Conservation (phyloP, 2,888 invertebrate genomes). For the Monoplex corrugatus region DNA sequence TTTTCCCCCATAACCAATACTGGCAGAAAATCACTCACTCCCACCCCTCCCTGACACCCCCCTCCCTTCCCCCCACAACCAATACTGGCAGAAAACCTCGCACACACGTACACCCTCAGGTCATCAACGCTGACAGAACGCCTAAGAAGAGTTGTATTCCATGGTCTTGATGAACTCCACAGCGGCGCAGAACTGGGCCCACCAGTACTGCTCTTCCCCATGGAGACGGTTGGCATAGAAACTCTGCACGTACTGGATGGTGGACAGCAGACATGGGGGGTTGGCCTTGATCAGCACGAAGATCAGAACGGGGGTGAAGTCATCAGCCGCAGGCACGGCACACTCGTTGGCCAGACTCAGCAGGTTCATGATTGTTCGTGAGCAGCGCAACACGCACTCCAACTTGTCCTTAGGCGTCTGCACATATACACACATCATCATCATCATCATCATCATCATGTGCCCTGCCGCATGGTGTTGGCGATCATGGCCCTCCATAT, state of each 20-base stretch:
- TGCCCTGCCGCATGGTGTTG: too few species aligned
- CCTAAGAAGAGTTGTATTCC: constrained; percentile 86
- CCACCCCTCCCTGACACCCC: background rate
- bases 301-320: constrained; percentile 97
- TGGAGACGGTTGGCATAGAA: constrained; percentile 91
- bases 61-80: background rate
- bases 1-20: background rate
- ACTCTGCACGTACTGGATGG: constrained; percentile 96
- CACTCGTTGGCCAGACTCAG: constrained; percentile 88
- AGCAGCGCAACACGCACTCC: constrained; percentile 91
- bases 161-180: constrained; percentile 99
- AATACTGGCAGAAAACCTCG: background rate
- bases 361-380: constrained; percentile 96
- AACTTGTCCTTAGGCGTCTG: constrained; percentile 92
- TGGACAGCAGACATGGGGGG: constrained; percentile 95
- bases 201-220: constrained; percentile 98
- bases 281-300: constrained; percentile 98
- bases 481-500: too few species aligned
- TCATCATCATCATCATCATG: too few species aligned
- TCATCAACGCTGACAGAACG: background rate
- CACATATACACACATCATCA: constrained; percentile 34
- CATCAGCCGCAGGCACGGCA: constrained; percentile 94
- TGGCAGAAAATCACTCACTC: background rate
- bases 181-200: constrained; percentile 98
- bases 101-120: background rate